A percentile compares a stretch with the other conserved stretches of the same genome.
These are phyloP conservation scores for Laticauda laticaudata DNA, from an alignment of 2,113 vertebrate species.

Conservation along the genomic window DNA sequence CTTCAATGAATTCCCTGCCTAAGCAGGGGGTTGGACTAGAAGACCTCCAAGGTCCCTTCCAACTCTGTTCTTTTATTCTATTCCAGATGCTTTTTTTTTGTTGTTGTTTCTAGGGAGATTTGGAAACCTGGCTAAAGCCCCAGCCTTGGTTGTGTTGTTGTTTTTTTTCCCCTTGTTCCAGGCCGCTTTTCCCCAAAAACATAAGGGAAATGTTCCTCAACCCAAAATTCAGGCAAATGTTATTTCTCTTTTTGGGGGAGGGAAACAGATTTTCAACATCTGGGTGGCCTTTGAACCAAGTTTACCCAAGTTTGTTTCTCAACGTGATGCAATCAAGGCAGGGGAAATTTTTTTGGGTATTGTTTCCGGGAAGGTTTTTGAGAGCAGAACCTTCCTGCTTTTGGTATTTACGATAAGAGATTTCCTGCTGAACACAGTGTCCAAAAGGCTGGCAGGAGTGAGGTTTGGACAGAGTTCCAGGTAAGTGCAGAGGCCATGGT, in stretches of 20 bases:
- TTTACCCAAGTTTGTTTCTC: neutral
- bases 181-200: neutral
- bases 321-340: neutral
- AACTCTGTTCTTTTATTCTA: no score
- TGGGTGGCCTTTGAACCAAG: neutral
- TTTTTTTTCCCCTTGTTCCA: neutral
- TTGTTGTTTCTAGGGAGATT: neutral
- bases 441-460: neutral
- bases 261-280: neutral
- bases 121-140: neutral
- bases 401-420: fast-evolving
- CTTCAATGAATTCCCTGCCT: neutral
- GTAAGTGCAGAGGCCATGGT: neutral
- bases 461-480: neutral
- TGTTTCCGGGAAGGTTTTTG: neutral
- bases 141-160: neutral
- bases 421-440: fast-evolving
- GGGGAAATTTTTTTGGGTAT: neutral
- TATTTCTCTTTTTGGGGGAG: neutral
- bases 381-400: neutral
- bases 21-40: neutral
- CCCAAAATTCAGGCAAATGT: neutral
- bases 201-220: neutral
- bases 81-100: no score
- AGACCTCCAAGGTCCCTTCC: neutral